Percentiles rank a stretch among this genome's conserved stretches.
phyloP scores from a whole-genome alignment of 2,888 invertebrate species.

The Sarcophaga subvicina region DNA sequence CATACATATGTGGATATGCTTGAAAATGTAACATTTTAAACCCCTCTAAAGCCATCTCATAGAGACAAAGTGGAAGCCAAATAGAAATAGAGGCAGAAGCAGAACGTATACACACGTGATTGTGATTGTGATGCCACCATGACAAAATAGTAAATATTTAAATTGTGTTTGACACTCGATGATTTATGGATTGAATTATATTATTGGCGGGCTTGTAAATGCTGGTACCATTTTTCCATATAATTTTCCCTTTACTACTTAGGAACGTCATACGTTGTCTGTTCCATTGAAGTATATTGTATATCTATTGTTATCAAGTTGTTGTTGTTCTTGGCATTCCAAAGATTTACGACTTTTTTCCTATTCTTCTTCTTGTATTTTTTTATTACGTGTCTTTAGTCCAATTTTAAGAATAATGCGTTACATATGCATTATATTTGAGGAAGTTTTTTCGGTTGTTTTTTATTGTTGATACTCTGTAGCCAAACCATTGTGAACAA shows the following conservation, averaged over 20 bases:
- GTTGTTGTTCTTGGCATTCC: conserved; percentile 56
- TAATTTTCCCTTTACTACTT: too few species aligned
- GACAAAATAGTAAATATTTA: conserved; percentile 71
- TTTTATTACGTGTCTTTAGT: conserved; percentile 38
- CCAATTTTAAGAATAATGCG: conserved; percentile 66
- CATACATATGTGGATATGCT: neutral
- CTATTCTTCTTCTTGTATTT: conserved; percentile 5
- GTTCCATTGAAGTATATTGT: conserved; percentile 20
- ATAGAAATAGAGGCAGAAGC: too few species aligned
- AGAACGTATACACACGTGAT: conserved; percentile 54
- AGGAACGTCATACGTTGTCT: too few species aligned
- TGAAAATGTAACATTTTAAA: neutral
- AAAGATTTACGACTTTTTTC: conserved; percentile 67
- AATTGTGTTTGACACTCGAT: conserved; percentile 72
- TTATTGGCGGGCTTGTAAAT: conserved; percentile 12
- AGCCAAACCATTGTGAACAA: conserved; percentile 21
- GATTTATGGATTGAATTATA: conserved; percentile 70
- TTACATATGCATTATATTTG: conserved; percentile 64
- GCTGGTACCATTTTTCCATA: neutral
- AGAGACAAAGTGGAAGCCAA: too few species aligned
- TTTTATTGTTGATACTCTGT: neutral
- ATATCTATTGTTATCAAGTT: conserved; percentile 56
- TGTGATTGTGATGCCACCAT: conserved; percentile 62
- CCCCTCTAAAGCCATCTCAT: neutral
- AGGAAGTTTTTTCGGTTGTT: conserved; percentile 16